Conservation (phyloP, 2,113 vertebrate species). For the Strix uralensis region DNA sequence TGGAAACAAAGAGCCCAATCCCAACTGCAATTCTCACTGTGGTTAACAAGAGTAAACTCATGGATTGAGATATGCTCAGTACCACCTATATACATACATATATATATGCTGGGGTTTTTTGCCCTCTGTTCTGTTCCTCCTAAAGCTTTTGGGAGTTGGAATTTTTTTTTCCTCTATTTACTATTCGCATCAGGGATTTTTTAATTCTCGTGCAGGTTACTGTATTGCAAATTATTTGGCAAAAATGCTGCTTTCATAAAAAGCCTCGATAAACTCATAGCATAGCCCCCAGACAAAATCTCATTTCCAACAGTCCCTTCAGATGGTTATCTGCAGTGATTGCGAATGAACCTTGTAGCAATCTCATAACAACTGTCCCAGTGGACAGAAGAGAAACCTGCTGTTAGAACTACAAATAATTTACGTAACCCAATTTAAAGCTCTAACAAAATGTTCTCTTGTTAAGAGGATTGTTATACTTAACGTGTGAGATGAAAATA, state of each 20-base stretch:
- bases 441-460: constrained; percentile 70
- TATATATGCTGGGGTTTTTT: background rate
- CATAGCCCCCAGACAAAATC: constrained; percentile 3
- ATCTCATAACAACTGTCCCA: constrained; percentile 39
- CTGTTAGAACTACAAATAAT: constrained; percentile 64
- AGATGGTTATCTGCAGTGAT: constrained; percentile 40
- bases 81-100: background rate
- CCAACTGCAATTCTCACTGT: background rate
- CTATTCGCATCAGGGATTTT: background rate
- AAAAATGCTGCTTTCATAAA: background rate
- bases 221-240: background rate
- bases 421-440: constrained; percentile 68
- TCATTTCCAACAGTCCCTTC: background rate
- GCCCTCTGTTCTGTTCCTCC: background rate
- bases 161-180: background rate
- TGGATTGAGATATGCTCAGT: background rate
- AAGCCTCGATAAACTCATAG: background rate
- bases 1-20: background rate
- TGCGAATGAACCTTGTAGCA: constrained; percentile 32
- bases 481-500: constrained; percentile 58
- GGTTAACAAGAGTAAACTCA: background rate
- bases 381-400: constrained; percentile 43
- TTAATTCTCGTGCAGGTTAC: background rate
- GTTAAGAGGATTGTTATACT: constrained; percentile 71
- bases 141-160: background rate